phyloP scores from a whole-genome alignment of 2,888 invertebrate species.

The Drosophila acutilabella region DNA sequence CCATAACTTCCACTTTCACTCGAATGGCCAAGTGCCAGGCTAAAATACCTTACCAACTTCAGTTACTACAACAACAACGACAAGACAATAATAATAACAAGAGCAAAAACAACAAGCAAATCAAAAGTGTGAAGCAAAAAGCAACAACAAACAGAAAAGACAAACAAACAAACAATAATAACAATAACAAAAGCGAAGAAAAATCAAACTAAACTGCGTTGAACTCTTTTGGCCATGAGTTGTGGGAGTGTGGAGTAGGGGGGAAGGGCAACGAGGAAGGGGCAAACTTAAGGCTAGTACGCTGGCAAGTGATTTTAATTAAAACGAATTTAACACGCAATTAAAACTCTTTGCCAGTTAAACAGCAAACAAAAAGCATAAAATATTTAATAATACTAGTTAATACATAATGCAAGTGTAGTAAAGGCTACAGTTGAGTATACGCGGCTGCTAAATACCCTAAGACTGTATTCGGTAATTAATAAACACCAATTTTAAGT shows the following conservation, averaged over 20 bases:
- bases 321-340: conserved; percentile 76
- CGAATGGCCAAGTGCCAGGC: conserved; percentile 54
- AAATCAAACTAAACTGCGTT: conserved; percentile 65
- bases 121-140: conserved; percentile 52
- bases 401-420: conserved; percentile 38
- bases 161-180: conserved; percentile 19
- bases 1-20: conserved; percentile 72
- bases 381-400: conserved; percentile 42
- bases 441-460: no score
- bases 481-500: no score
- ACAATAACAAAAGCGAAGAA: conserved; percentile 29
- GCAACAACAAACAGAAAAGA: conserved; percentile 41
- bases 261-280: background rate
- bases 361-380: conserved; percentile 14
- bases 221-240: conserved; percentile 40
- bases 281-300: background rate
- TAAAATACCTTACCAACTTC: conserved; percentile 49
- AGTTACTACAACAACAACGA: conserved; percentile 18
- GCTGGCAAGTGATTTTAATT: conserved; percentile 66
- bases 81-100: conserved; percentile 49
- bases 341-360: conserved; percentile 57
- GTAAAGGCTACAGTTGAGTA: no score
- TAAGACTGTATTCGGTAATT: no score
- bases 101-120: conserved; percentile 57
- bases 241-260: background rate